These are phyloP conservation scores for Otus sunia DNA, from an alignment of 2,113 vertebrate genomes.

Conservation along the genomic window DNA sequence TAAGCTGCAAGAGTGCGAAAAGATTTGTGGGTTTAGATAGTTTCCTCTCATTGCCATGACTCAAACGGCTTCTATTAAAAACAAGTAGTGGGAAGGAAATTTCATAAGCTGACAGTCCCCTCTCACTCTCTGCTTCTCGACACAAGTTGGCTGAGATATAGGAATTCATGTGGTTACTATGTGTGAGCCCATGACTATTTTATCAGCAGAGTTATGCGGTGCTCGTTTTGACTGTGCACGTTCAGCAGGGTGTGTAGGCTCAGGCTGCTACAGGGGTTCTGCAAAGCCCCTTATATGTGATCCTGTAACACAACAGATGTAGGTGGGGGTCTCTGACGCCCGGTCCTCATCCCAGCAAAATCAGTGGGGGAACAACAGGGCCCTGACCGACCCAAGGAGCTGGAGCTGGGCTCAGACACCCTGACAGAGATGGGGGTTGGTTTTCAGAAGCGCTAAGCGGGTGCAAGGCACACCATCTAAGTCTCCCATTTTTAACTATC, in stretches of 20 bases:
- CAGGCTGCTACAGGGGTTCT: background rate
- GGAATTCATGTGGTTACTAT: background rate
- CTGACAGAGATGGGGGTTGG: accelerated
- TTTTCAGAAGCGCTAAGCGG: background rate
- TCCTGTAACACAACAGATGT: accelerated
- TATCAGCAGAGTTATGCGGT: background rate
- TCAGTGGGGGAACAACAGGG: background rate
- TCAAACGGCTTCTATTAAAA: conserved; percentile 41
- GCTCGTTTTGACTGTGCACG: background rate
- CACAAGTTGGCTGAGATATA: conserved; percentile 31
- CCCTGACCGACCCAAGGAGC: accelerated
- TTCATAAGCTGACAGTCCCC: conserved; percentile 29
- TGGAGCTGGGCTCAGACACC: background rate
- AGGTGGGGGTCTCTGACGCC: background rate
- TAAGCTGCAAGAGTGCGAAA: background rate
- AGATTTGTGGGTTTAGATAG: conserved; percentile 58
- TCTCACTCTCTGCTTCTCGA: conserved; percentile 1
- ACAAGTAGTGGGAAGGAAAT: conserved; percentile 47
- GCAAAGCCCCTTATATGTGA: background rate
- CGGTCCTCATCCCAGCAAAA: background rate
- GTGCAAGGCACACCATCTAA: background rate
- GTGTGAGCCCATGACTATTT: background rate
- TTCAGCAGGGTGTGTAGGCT: background rate
- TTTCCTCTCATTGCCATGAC: conserved; percentile 48
- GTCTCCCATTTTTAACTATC: background rate